Base-by-base conservation (phyloP, 2,797 vertebrate genomes). In the Pseudochirops cupreus region DNA sequence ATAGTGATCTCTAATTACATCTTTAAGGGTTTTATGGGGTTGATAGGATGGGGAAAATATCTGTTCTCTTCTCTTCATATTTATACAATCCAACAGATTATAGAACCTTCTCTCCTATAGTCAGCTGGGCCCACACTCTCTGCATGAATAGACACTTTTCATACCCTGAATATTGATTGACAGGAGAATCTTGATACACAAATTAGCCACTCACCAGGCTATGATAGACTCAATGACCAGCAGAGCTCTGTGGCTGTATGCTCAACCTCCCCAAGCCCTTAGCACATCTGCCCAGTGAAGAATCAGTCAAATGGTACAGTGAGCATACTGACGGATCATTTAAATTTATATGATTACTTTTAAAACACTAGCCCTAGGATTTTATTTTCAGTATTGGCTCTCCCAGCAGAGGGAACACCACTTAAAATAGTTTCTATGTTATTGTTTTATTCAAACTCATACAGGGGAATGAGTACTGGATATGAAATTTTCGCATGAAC, bases 91-190 rank as follows among this genome's bases (percentile, higher is more conserved):
- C 53, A 5, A 39, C 21, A 18, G 82, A 87, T 91, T 93, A 93
- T 52, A 50, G 39, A 53, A 39, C 2, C 1, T 0, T 0, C 95
- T 94, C 33, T 87, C 39, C 82, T 0, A 0, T 0, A 87, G 94
- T 90, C 91, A 56, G 46, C 57, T 12, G 57, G 1, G 67, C 59
- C 55, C n/a, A 5, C 16, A 29, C 13, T 91, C 59, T 59, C 54
- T 0, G 14, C 39, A 90, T 0, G 0, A 94, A 95, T 94, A 2
- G 53, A 53, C 0, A 0, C 7, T 92, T 95, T 33, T 91, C 91
- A 0, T 33, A 74, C 7, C 92, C n/a, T 54, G 59, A 53, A 90
- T 91, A 92, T 82, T 67, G 90, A 93, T 46, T 93, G 74, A 31
- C 91, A 91, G 5, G 94, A 93, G 94, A 94, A 95, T 55, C 14